Percentiles rank a stretch among this genome's conserved stretches.
Evolutionary conservation across 2,113 vertebrate genomes (phyloP).

Genomic region (Speoplatyrhinus poulsoni): DNA sequence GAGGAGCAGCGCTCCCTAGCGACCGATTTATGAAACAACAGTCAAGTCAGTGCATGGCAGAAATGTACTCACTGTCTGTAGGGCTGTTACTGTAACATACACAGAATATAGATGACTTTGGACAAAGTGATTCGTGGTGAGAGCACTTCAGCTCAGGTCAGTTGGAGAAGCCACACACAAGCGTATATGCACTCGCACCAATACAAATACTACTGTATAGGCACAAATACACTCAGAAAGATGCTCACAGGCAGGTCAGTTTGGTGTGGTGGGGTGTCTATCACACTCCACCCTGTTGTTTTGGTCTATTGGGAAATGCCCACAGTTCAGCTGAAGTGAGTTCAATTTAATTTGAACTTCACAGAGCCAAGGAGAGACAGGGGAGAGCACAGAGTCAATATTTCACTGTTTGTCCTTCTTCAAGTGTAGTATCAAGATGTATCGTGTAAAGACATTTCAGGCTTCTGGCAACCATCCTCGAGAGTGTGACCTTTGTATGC

Average conservation of each 20-base stretch:
- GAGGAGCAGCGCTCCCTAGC: conserved; percentile 58
- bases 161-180: neutral
- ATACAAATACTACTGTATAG: neutral
- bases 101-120: neutral
- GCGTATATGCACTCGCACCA: neutral
- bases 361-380: conserved; percentile 6
- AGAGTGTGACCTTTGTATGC: conserved; percentile 2
- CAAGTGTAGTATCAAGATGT: conserved; percentile 33
- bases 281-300: conserved; percentile 46
- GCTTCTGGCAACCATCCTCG: conserved; percentile 12
- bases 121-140: too few species aligned
- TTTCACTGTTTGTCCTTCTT: conserved; percentile 46
- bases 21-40: neutral
- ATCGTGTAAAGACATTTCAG: conserved; percentile 23
- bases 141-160: neutral
- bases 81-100: conserved; percentile 14
- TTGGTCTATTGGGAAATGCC: conserved; percentile 58
- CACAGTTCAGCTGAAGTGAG: conserved; percentile 54
- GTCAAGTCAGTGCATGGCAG: neutral
- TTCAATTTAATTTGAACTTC: conserved; percentile 69
- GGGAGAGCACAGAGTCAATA: conserved; percentile 17
- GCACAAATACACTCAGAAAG: neutral
- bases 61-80: neutral
- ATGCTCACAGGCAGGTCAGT: conserved; percentile 32
- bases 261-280: conserved; percentile 28